Percentiles rank a stretch among this genome's conserved stretches.
Conservation (phyloP, 2,888 invertebrate species). For the Halictus ligatus region DNA sequence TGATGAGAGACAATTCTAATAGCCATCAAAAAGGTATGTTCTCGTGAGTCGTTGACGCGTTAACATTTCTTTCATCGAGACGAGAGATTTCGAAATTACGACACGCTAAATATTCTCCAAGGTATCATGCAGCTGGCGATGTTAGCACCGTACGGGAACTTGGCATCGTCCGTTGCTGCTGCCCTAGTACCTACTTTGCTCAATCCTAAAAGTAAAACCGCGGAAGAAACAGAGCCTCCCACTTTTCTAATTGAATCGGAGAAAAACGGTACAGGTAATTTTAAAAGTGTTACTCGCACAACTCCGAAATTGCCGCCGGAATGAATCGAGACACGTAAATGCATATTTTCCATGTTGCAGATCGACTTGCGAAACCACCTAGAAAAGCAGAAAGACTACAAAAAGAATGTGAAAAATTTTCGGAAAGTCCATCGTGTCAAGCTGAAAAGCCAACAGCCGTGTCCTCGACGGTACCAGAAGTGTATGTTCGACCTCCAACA, state of each 20-base stretch:
- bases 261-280: conserved; percentile 33
- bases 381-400: conserved; percentile 24
- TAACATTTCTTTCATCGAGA: too few relatives aligned
- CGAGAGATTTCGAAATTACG: neutral
- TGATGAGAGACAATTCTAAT: conserved; percentile 82
- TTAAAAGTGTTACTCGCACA: neutral
- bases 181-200: conserved; percentile 85
- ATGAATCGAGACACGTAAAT: neutral
- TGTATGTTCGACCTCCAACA: conserved; percentile 82
- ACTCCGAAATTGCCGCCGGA: neutral
- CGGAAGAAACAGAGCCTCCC: conserved; percentile 44
- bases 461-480: conserved; percentile 81
- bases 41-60: neutral
- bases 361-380: conserved; percentile 3
- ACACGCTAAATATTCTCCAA: conserved; percentile 60
- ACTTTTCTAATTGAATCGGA: conserved; percentile 41
- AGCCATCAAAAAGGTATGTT: conserved; percentile 83
- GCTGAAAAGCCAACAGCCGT: conserved; percentile 61
- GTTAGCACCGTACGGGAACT: conserved; percentile 86
- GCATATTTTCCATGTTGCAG: conserved; percentile 1
- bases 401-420: conserved; percentile 38
- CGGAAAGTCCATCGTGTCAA: conserved; percentile 21
- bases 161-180: conserved; percentile 85
- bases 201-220: conserved; percentile 79
- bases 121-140: conserved; percentile 86